These are phyloP conservation scores for Allacma fusca DNA, from an alignment of 2,888 invertebrate species.

Conservation along the genomic window DNA sequence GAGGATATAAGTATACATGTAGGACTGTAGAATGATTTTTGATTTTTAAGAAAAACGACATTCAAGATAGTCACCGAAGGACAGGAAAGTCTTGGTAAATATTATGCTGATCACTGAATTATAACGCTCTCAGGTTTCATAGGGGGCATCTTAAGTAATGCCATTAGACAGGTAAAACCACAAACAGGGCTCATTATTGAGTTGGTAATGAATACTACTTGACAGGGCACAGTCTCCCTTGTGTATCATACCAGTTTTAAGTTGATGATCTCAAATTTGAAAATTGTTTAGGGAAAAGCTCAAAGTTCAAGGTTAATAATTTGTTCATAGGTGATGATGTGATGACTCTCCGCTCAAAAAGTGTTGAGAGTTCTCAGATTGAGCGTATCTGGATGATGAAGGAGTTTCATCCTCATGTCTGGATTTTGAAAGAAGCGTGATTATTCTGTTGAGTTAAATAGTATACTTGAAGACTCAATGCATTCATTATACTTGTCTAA, in stretches of 20 bases:
- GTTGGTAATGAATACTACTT: neutral
- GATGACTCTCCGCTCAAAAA: no score
- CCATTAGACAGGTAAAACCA: conserved; percentile 16
- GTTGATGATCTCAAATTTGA: conserved; percentile 7
- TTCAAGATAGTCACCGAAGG: neutral
- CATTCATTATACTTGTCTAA: neutral
- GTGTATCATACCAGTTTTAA: neutral
- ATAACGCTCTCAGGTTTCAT: neutral
- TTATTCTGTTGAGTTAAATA: no score
- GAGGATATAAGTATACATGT: no score
- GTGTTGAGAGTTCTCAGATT: no score
- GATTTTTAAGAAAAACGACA: no score
- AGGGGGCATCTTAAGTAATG: conserved; percentile 10
- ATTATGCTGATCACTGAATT: neutral
- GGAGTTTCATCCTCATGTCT: no score
- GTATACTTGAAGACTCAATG: neutral
- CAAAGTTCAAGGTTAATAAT: conserved; percentile 6
- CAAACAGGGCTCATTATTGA: neutral
- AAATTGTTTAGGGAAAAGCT: neutral
- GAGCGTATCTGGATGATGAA: no score
- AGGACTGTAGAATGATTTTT: no score
- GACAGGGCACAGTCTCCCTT: neutral
- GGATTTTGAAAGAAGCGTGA: no score
- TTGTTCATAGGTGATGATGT: neutral
- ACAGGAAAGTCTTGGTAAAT: neutral